Evolutionary conservation across 1,140 invertebrate genomes (phyloP).

Genomic region (Psix sp.): DNA sequence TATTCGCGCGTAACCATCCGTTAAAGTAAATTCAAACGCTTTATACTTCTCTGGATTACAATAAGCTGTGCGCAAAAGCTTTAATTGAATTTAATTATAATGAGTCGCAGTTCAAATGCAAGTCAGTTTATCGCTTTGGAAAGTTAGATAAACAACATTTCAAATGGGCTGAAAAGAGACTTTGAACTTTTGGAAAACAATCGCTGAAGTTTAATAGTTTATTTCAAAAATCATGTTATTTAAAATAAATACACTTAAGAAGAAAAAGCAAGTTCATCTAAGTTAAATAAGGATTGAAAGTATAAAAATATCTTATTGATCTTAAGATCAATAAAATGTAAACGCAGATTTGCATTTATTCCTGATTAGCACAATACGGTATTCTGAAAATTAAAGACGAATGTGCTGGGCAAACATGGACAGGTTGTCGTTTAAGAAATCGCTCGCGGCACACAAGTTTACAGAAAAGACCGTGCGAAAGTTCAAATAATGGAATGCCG

Average conservation of each 20-base stretch:
- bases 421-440: conserved; percentile 31
- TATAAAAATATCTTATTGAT: too few relatives aligned
- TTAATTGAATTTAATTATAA: conserved; percentile 30
- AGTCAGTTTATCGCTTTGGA: conserved; percentile 16
- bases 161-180: too few relatives aligned
- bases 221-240: too few relatives aligned
- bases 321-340: too few relatives aligned
- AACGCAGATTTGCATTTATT: too few relatives aligned
- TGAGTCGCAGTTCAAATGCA: conserved; percentile 3
- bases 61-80: conserved; percentile 17
- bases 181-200: conserved; percentile 25
- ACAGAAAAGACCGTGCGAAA: conserved; percentile 42
- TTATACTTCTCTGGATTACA: conserved; percentile 15
- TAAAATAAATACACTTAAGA: too few relatives aligned
- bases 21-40: conserved; percentile 22
- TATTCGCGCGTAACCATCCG: conserved; percentile 23
- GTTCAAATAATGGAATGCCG: too few relatives aligned
- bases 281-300: too few relatives aligned
- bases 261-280: too few relatives aligned
- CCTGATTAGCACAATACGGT: conserved; percentile 33
- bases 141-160: conserved; percentile 2
- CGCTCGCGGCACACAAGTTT: conserved; percentile 38
- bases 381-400: conserved; percentile 35
- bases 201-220: too few relatives aligned
- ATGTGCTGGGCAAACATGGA: conserved; percentile 32